Evolutionary conservation across 2,888 invertebrate species (phyloP).

Genomic region (Macroteleia sp.): DNA sequence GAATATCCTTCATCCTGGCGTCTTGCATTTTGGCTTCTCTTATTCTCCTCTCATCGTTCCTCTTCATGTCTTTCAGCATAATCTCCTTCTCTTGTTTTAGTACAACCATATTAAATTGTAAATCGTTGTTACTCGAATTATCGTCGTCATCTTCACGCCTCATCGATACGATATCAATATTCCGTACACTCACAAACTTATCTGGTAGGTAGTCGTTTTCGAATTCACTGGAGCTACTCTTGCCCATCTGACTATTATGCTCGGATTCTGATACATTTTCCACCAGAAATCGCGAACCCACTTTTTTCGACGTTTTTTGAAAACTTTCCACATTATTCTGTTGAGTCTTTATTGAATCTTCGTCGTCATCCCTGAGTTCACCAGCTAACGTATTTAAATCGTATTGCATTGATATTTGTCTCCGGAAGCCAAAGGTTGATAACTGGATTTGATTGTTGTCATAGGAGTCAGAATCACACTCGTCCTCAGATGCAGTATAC

Average conservation of each 20-base stretch:
- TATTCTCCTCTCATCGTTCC: slow-evolving; percentile 44
- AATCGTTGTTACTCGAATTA: slow-evolving; percentile 62
- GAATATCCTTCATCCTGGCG: slow-evolving; percentile 85
- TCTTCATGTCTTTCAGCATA: slow-evolving; percentile 73
- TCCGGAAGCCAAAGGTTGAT: slow-evolving; percentile 12
- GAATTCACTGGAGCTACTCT: slow-evolving; percentile 67
- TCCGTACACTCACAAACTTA: slow-evolving; percentile 76
- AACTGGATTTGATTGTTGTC: slow-evolving; percentile 60
- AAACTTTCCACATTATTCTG: slow-evolving; percentile 22
- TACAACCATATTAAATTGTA: slow-evolving; percentile 70
- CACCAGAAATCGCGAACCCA: slow-evolving; percentile 78
- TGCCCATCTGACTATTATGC: slow-evolving; percentile 75
- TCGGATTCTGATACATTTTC: slow-evolving; percentile 80
- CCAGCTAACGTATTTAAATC: slow-evolving; percentile 23
- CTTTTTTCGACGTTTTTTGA: slow-evolving; percentile 68
- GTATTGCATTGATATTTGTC: slow-evolving; percentile 46
- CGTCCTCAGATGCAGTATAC: slow-evolving; percentile 77
- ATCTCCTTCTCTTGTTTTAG: slow-evolving; percentile 72
- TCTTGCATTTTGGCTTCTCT: slow-evolving; percentile 53
- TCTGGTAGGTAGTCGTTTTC: slow-evolving; percentile 67
- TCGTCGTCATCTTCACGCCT: slow-evolving; percentile 73
- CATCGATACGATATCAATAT: slow-evolving; percentile 78
- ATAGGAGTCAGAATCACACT: slow-evolving; percentile 75
- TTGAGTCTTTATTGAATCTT: slow-evolving; percentile 3
- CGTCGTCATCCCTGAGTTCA: slow-evolving; percentile 28